Percentiles rank a stretch among this genome's conserved stretches.
phyloP scores from a whole-genome alignment of 2,113 vertebrate species.

The Gasterosteus nipponicus region DNA sequence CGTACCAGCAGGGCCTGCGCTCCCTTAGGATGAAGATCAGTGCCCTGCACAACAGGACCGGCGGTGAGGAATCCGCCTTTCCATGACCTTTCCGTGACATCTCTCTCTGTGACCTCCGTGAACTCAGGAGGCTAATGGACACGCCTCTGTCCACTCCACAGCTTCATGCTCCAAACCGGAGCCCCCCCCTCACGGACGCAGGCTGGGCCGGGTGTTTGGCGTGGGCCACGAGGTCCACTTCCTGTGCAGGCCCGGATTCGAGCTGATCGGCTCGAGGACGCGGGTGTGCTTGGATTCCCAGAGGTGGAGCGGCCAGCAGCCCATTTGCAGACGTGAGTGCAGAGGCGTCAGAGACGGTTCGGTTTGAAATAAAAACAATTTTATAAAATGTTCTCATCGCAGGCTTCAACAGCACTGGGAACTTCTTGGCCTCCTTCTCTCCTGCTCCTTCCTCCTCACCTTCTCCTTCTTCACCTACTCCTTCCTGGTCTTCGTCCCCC shows the following conservation, averaged over 20 bases:
- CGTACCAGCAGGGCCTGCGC: slow-evolving; percentile 74
- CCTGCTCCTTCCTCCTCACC: slow-evolving; percentile 24
- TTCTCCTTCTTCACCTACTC: slow-evolving; percentile 15
- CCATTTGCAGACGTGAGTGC: slow-evolving; percentile 82
- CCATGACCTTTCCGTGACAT: too few relatives aligned
- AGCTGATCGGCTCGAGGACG: slow-evolving; percentile 83
- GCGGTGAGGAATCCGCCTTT: slow-evolving; percentile 25
- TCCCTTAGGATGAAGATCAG: slow-evolving; percentile 82
- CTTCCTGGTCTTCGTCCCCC: slow-evolving; percentile 7
- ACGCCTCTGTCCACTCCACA: slow-evolving; percentile 31
- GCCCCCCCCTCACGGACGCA: slow-evolving; percentile 76
- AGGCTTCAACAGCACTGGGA: slow-evolving; percentile 67
- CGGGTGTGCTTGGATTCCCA: slow-evolving; percentile 80
- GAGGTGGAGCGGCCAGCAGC: slow-evolving; percentile 85
- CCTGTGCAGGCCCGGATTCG: slow-evolving; percentile 79
- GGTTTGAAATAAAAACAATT: too few relatives aligned
- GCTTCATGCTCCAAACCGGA: slow-evolving; percentile 79
- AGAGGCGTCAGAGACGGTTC: too few relatives aligned
- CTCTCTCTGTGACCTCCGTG: too few relatives aligned
- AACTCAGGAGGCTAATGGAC: too few relatives aligned
- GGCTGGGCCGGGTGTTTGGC: slow-evolving; percentile 79
- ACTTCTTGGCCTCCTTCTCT: slow-evolving; percentile 56
- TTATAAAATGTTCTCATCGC: neutral
- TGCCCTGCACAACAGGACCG: slow-evolving; percentile 74
- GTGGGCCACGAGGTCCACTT: slow-evolving; percentile 86